Conservation (phyloP, 2,888 invertebrate species). For the Ommatoiulus sabulosus region DNA sequence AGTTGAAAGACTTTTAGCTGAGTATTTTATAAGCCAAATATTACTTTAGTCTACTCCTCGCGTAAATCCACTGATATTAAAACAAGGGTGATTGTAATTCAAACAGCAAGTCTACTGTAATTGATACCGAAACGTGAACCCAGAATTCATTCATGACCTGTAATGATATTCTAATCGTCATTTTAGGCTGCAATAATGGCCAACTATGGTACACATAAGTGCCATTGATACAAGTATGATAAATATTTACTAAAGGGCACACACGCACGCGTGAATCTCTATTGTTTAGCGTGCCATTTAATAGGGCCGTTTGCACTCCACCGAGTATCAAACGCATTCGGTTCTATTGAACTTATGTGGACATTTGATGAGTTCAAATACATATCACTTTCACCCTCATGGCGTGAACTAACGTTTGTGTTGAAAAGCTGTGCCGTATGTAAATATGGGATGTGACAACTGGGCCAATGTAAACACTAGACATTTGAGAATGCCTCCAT, state of each 20-base stretch:
- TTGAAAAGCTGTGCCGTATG: neutral
- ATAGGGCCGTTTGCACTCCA: neutral
- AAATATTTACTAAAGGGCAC: conserved; percentile 12
- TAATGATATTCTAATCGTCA: neutral
- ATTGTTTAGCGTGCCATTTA: neutral
- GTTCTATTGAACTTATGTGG: neutral
- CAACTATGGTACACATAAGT: neutral
- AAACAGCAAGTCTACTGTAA: too few relatives aligned
- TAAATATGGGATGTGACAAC: conserved; percentile 40
- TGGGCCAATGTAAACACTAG: conserved; percentile 43
- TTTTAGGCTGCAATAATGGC: neutral
- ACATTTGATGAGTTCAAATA: conserved; percentile 18
- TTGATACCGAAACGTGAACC: too few relatives aligned
- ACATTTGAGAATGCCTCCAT: neutral
- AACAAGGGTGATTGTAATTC: too few relatives aligned
- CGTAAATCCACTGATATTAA: too few relatives aligned
- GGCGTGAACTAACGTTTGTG: neutral
- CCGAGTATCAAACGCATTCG: conserved; percentile 1
- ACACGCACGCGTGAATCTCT: neutral
- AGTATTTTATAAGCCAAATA: too few relatives aligned
- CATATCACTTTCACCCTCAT: conserved; percentile 14
- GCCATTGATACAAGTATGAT: neutral
- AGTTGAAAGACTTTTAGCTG: too few relatives aligned
- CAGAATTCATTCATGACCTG: neutral
- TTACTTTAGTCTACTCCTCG: too few relatives aligned